These are phyloP conservation scores for Belgica antarctica DNA, from an alignment of 2,888 invertebrate genomes.

Conservation along the genomic window DNA sequence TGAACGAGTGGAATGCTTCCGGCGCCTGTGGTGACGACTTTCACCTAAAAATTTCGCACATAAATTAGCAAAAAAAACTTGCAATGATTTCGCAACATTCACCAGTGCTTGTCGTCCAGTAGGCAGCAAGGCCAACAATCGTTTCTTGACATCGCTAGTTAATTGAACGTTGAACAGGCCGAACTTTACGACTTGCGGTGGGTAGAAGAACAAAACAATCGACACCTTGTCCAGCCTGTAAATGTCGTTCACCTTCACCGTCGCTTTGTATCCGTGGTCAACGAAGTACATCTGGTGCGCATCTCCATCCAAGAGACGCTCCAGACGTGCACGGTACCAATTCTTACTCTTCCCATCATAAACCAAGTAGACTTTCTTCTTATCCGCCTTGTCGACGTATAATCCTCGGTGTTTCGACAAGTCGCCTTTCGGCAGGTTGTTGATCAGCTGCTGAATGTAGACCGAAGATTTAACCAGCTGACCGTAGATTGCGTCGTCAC, in stretches of 20 bases:
- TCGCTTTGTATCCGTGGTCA: slow-evolving; percentile 58
- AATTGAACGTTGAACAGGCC: slow-evolving; percentile 44
- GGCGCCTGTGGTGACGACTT: slow-evolving; percentile 50
- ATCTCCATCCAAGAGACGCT: slow-evolving; percentile 47
- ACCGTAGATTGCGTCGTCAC: slow-evolving; percentile 52
- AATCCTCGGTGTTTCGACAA: slow-evolving; percentile 25
- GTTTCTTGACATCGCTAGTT: slow-evolving; percentile 47
- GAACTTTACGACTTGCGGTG: slow-evolving; percentile 54
- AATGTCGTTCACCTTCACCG: slow-evolving; percentile 53
- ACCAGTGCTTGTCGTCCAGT: slow-evolving; percentile 55
- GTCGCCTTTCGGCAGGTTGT: slow-evolving; percentile 20
- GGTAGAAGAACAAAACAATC: slow-evolving; percentile 53
- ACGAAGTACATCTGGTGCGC: slow-evolving; percentile 58
- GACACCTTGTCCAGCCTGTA: slow-evolving; percentile 57
- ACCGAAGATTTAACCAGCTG: slow-evolving; percentile 49
- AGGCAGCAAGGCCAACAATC: slow-evolving; percentile 62
- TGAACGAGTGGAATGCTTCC: slow-evolving; percentile 18
- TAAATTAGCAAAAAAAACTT: not conserved
- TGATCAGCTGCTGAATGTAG: slow-evolving; percentile 30
- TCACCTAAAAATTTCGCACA: slow-evolving; percentile 48
- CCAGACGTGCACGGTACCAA: slow-evolving; percentile 43
- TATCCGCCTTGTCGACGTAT: slow-evolving; percentile 30
- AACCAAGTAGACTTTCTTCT: slow-evolving; percentile 40
- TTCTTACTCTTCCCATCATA: slow-evolving; percentile 37
- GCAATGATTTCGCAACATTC: slow-evolving; percentile 42